Percentiles rank a stretch among this genome's conserved stretches.
Conservation (phyloP, 2,113 vertebrate species). For the Ameiurus melas region DNA sequence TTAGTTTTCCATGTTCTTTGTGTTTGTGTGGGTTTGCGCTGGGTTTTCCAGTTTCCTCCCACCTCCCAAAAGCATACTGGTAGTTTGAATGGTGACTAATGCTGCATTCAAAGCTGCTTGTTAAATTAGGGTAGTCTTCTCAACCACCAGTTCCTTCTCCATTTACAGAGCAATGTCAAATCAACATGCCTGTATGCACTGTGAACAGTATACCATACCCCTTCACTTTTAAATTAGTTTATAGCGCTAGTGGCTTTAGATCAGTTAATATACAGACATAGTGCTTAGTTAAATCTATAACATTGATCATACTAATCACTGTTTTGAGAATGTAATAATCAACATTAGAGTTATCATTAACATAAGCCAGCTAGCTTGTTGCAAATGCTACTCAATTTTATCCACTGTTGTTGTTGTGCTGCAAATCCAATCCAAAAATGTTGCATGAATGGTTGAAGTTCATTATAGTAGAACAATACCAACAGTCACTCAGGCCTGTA, state of each 20-base stretch:
- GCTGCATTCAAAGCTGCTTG: neutral
- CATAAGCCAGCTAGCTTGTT: neutral
- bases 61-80: neutral
- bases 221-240: neutral
- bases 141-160: neutral
- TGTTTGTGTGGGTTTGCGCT: neutral
- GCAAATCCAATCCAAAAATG: neutral
- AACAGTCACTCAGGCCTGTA: neutral
- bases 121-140: neutral
- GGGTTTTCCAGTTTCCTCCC: neutral
- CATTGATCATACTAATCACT: neutral
- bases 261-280: neutral
- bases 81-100: neutral
- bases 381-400: neutral
- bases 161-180: neutral
- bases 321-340: neutral
- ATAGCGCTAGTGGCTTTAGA: neutral
- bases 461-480: neutral
- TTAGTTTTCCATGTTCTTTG: neutral
- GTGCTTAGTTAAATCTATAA: neutral
- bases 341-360: neutral
- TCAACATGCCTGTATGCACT: neutral
- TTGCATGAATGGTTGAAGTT: neutral
- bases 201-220: neutral
- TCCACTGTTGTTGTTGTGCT: neutral